phyloP scores from a whole-genome alignment of 2,113 vertebrate species.

The Condylura cristata region DNA sequence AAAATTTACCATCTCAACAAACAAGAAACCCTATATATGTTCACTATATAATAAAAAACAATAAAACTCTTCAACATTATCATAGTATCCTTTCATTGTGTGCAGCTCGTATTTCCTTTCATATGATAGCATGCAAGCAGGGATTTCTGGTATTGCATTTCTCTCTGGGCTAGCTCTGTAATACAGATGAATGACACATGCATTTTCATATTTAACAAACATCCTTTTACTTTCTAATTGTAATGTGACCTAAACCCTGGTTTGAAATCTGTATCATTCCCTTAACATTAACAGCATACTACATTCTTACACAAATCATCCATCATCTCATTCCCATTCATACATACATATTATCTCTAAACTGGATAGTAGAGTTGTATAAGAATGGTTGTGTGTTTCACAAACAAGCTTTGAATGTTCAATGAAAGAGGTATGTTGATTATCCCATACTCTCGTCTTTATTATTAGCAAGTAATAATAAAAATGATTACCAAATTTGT shows the following conservation, averaged over 20 bases:
- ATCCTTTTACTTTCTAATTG: constrained; percentile 3
- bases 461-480: constrained; percentile 26
- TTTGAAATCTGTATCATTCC: neutral
- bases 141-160: neutral
- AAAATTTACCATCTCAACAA: neutral
- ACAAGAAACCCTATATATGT: neutral
- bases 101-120: neutral
- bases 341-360: constrained; percentile 12
- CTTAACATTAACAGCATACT: neutral
- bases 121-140: neutral
- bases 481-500: neutral
- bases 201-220: neutral
- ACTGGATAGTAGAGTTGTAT: too few species aligned
- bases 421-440: neutral
- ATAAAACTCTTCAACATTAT: neutral
- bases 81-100: constrained; percentile 7
- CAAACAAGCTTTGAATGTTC: constrained; percentile 16
- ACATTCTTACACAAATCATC: constrained; percentile 37
- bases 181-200: neutral
- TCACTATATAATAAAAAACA: constrained; percentile 10
- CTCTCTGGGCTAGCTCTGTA: neutral
- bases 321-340: neutral
- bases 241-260: neutral
- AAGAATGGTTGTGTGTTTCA: too few species aligned
- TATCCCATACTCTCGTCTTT: constrained; percentile 9